A percentile compares a stretch with the other conserved stretches of the same genome.
Conservation (phyloP, 2,888 invertebrate species). For the Glaucopsyche alexis region DNA sequence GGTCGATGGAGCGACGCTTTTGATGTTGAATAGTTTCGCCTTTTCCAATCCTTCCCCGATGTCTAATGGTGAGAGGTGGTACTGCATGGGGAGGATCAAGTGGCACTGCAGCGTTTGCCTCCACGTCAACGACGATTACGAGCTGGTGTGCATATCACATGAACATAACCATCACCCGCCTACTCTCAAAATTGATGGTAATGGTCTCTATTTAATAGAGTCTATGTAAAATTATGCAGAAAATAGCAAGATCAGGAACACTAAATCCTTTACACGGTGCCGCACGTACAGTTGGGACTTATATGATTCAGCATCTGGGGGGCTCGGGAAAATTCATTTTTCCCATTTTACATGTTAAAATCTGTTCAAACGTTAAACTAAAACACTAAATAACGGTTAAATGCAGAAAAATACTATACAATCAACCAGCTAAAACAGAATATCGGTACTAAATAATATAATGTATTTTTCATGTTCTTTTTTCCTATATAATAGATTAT, state of each 20-base stretch:
- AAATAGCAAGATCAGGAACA: background rate
- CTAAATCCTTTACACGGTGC: background rate
- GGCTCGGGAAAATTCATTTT: too few relatives aligned
- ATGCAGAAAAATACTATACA: too few relatives aligned
- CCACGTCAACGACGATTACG: slow-evolving; percentile 72
- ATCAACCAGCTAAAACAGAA: too few relatives aligned
- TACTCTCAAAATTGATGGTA: slow-evolving; percentile 58
- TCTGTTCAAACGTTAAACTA: too few relatives aligned
- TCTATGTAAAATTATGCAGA: slow-evolving; percentile 30
- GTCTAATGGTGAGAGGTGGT: slow-evolving; percentile 69
- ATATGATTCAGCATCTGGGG: too few relatives aligned
- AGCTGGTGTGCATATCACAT: slow-evolving; percentile 65
- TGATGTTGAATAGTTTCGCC: slow-evolving; percentile 69
- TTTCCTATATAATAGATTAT: too few relatives aligned
- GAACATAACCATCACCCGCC: slow-evolving; percentile 66
- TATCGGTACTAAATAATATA: too few relatives aligned
- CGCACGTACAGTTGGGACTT: too few relatives aligned
- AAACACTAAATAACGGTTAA: too few relatives aligned
- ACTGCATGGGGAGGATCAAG: slow-evolving; percentile 62
- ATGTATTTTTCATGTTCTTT: too few relatives aligned
- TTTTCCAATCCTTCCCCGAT: slow-evolving; percentile 70
- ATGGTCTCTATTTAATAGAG: slow-evolving; percentile 55
- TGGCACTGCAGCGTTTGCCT: slow-evolving; percentile 68
- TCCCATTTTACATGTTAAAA: too few relatives aligned
- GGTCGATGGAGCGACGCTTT: slow-evolving; percentile 66